A percentile compares a stretch with the other conserved stretches of the same genome.
These are phyloP conservation scores for Campaea margaritaria DNA, from an alignment of 2,888 invertebrate species.

Conservation along the genomic window DNA sequence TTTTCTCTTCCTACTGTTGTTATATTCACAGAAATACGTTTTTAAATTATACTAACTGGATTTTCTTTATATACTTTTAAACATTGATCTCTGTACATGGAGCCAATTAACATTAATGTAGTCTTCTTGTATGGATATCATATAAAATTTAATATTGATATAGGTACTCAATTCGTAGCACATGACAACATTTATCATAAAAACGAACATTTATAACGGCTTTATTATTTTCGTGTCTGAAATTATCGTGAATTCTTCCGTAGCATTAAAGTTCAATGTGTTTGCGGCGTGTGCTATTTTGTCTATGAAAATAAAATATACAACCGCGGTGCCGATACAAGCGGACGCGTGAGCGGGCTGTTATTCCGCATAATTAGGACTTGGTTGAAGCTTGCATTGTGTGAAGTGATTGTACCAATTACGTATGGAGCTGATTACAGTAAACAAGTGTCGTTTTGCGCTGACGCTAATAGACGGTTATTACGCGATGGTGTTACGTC, in stretches of 20 bases:
- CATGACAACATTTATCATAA: slow-evolving; percentile 14
- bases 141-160: slow-evolving; percentile 14
- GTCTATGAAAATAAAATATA: slow-evolving; percentile 26
- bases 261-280: slow-evolving; percentile 27
- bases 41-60: slow-evolving; percentile 10
- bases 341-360: slow-evolving; percentile 19
- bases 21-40: slow-evolving; percentile 4
- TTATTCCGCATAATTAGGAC: slow-evolving; percentile 7
- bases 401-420: slow-evolving; percentile 38
- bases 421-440: slow-evolving; percentile 36
- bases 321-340: slow-evolving; percentile 5
- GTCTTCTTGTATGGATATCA: slow-evolving; percentile 14
- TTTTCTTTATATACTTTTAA: slow-evolving; percentile 16
- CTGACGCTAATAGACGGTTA: slow-evolving; percentile 28
- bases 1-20: slow-evolving; percentile 11
- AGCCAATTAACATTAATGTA: slow-evolving; percentile 22
- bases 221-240: slow-evolving; percentile 26
- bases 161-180: slow-evolving; percentile 8
- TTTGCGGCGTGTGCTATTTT: slow-evolving; percentile 27
- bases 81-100: slow-evolving; percentile 23
- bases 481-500: slow-evolving; percentile 29
- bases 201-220: slow-evolving; percentile 14
- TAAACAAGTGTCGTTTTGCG: slow-evolving; percentile 32
- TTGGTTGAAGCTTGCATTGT: slow-evolving; percentile 18
- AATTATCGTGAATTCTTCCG: slow-evolving; percentile 20